A percentile compares a stretch with the other conserved stretches of the same genome.
These are phyloP conservation scores for Drosophila sp. DNA, from an alignment of 1,140 invertebrate species.

Conservation along the genomic window DNA sequence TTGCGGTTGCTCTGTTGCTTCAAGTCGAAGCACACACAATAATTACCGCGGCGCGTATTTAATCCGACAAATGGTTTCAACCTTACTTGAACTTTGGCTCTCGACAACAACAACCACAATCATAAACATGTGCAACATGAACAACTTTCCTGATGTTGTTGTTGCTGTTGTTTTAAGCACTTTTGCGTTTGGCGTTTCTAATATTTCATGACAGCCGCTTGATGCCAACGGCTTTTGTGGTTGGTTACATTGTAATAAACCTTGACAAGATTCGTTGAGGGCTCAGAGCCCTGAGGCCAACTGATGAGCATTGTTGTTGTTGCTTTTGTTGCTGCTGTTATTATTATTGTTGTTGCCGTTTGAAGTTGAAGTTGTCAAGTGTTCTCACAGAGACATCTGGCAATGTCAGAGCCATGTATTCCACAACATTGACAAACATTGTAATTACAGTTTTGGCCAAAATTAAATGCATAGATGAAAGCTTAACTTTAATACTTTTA, in stretches of 20 bases:
- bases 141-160: slow-evolving; percentile 53
- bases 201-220: slow-evolving; percentile 78
- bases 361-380: too few relatives aligned
- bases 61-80: slow-evolving; percentile 83
- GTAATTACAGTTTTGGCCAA: slow-evolving; percentile 8
- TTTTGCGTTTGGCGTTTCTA: slow-evolving; percentile 69
- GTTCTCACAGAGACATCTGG: slow-evolving; percentile 40
- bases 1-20: slow-evolving; percentile 43
- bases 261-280: slow-evolving; percentile 68
- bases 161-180: slow-evolving; percentile 51
- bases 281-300: slow-evolving; percentile 15
- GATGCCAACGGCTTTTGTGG: slow-evolving; percentile 66
- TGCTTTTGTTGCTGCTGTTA: too few relatives aligned
- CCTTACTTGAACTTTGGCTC: slow-evolving; percentile 82
- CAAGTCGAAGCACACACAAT: slow-evolving; percentile 76
- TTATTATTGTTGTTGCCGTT: too few relatives aligned
- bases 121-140: slow-evolving; percentile 45
- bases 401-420: slow-evolving; percentile 8
- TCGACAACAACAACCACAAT: slow-evolving; percentile 40
- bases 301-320: slow-evolving; percentile 58
- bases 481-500: too few relatives aligned
- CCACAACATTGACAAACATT: slow-evolving; percentile 9
- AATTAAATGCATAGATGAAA: neutral
- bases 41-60: slow-evolving; percentile 82
- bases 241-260: slow-evolving; percentile 81